Percentiles rank a stretch among this genome's conserved stretches.
Conservation (phyloP, 2,797 vertebrate genomes). For the Alosa sapidissima region DNA sequence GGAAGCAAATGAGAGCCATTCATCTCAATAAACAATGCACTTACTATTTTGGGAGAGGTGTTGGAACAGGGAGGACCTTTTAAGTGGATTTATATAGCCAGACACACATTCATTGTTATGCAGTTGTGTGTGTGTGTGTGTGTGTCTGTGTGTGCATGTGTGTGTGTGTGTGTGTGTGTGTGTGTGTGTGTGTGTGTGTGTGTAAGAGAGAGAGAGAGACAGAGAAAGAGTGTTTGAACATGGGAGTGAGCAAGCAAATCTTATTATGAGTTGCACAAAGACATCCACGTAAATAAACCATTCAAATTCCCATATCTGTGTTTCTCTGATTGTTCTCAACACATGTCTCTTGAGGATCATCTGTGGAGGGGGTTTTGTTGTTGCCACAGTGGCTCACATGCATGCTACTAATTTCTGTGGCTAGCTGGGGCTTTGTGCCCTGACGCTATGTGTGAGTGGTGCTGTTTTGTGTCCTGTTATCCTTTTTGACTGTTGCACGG, state of each 20-base stretch:
- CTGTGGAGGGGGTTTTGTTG: background rate
- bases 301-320: background rate
- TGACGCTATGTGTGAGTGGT: background rate
- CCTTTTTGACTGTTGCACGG: background rate
- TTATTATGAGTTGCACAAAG: background rate
- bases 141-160: slow-evolving; percentile 2
- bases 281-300: background rate
- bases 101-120: slow-evolving; percentile 18
- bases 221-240: background rate
- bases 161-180: background rate
- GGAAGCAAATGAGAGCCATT: slow-evolving; percentile 65
- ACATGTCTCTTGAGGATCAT: background rate
- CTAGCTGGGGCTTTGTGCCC: background rate
- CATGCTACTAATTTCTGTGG: background rate
- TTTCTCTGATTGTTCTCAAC: background rate
- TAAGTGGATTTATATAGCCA: slow-evolving; percentile 20
- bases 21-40: slow-evolving; percentile 59
- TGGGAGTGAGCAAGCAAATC: background rate
- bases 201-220: background rate
- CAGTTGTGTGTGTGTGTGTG: slow-evolving; percentile 2
- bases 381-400: background rate
- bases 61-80: slow-evolving; percentile 53
- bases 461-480: background rate
- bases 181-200: background rate
- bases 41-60: slow-evolving; percentile 61